Evolutionary conservation across 1,140 invertebrate genomes (phyloP).

Genomic region (Drosophila eugracilis): DNA sequence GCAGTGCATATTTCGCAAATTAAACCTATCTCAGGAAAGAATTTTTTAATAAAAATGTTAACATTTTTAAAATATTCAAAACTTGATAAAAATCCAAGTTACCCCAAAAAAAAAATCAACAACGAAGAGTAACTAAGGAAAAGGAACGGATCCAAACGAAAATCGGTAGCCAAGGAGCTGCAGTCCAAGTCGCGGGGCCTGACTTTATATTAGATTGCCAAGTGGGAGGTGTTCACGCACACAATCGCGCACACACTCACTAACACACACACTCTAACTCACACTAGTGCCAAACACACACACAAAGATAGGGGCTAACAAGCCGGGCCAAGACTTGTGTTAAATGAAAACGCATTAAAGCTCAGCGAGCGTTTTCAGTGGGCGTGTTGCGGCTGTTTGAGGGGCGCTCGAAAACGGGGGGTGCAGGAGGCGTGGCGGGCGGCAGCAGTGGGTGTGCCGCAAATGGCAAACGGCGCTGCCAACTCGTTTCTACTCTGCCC

Average conservation of each 20-base stretch:
- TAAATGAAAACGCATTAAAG: slow-evolving; percentile 84
- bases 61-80: too few species aligned
- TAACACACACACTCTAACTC: slow-evolving; percentile 6
- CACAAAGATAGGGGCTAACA: slow-evolving; percentile 48
- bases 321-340: slow-evolving; percentile 62
- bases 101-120: neutral
- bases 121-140: slow-evolving; percentile 1
- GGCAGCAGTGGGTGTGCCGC: slow-evolving; percentile 40
- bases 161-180: slow-evolving; percentile 44
- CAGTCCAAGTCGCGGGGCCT: slow-evolving; percentile 17
- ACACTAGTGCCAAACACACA: neutral
- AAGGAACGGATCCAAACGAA: neutral
- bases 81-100: too few species aligned
- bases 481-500: slow-evolving; percentile 22
- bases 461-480: slow-evolving; percentile 46
- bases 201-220: slow-evolving; percentile 77
- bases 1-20: neutral
- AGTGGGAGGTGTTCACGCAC: slow-evolving; percentile 78
- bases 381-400: slow-evolving; percentile 54
- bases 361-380: slow-evolving; percentile 69
- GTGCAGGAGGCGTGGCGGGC: slow-evolving; percentile 20
- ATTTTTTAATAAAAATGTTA: neutral
- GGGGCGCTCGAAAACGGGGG: neutral
- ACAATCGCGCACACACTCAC: slow-evolving; percentile 36
- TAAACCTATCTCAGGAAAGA: too few species aligned